Evolutionary conservation across 2,888 invertebrate species (phyloP).

Genomic region (Trachelus troglodyta): DNA sequence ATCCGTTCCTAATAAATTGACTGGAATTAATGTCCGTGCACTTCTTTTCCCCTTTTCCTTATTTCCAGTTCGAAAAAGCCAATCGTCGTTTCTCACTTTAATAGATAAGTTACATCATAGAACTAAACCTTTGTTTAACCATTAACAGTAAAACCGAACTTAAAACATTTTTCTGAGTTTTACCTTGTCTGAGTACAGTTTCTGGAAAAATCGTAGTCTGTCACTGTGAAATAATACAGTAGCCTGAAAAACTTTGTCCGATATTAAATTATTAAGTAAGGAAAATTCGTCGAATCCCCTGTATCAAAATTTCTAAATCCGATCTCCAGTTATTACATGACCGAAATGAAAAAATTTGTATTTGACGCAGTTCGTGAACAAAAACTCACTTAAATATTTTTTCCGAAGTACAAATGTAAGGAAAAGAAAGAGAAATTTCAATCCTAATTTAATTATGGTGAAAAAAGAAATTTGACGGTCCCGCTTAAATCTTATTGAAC

Average conservation of each 20-base stretch:
- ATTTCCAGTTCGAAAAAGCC: too few relatives aligned
- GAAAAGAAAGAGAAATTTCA: not conserved
- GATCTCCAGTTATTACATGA: not conserved
- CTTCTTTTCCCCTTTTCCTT: too few relatives aligned
- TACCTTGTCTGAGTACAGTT: not conserved
- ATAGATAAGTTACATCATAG: too few relatives aligned
- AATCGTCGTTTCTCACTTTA: too few relatives aligned
- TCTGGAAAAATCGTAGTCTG: not conserved
- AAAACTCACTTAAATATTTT: not conserved
- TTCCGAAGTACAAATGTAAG: not conserved
- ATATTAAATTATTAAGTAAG: not conserved
- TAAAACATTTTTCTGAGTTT: not conserved
- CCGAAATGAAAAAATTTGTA: not conserved
- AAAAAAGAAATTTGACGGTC: not conserved
- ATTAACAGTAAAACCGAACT: not conserved
- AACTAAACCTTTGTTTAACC: not conserved
- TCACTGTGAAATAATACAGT: not conserved
- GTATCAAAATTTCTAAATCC: not conserved
- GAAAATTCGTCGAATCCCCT: not conserved
- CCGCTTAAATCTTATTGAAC: too few relatives aligned
- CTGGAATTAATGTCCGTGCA: too few relatives aligned
- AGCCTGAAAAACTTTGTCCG: not conserved
- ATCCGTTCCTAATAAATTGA: too few relatives aligned
- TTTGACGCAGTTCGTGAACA: not conserved
- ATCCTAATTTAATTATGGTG: not conserved